Conservation (phyloP, 2,797 vertebrate genomes). For the Heterohyrax brucei region DNA sequence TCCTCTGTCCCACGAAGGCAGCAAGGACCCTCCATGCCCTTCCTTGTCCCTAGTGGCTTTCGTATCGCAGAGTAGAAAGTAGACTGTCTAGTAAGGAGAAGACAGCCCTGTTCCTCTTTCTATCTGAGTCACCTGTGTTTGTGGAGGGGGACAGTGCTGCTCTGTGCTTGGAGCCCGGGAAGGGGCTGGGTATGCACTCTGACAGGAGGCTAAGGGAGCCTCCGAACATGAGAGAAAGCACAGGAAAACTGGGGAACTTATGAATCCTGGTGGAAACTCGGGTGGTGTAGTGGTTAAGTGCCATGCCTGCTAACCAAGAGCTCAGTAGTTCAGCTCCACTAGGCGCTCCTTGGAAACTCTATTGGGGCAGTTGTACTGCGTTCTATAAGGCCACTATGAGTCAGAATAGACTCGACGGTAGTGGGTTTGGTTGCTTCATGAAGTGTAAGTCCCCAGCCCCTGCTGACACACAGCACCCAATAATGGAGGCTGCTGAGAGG, state of each 20-base stretch:
- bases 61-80: not conserved
- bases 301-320: too few species aligned
- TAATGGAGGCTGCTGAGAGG: not conserved
- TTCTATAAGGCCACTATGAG: too few species aligned
- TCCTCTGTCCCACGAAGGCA: not conserved
- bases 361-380: too few species aligned
- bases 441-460: not conserved
- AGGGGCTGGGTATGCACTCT: not conserved
- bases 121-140: not conserved
- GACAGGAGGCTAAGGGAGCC: not conserved
- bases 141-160: not conserved
- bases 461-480: not conserved
- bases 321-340: too few species aligned
- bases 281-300: too few species aligned
- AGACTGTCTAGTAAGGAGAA: not conserved
- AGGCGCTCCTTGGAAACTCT: too few species aligned
- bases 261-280: too few species aligned
- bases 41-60: not conserved
- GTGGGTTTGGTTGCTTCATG: not conserved
- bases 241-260: not conserved
- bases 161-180: not conserved
- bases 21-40: not conserved
- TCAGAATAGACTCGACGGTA: too few species aligned
- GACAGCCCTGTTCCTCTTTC: not conserved
- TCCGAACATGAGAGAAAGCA: not conserved